phyloP scores from a whole-genome alignment of 1,140 invertebrate species.

The Drosophila lowei region DNA sequence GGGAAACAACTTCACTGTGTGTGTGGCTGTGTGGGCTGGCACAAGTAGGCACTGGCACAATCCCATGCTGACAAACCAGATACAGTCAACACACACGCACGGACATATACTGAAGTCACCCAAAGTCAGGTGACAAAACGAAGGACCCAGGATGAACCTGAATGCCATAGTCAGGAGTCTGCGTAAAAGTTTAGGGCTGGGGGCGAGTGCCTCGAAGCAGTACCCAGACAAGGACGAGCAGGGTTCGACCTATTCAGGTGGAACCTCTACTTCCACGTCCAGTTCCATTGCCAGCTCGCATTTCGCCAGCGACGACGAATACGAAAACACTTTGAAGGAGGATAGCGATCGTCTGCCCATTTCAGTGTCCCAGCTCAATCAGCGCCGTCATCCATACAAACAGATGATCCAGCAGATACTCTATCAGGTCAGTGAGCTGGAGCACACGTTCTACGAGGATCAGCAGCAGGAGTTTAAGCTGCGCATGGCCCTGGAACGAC shows the following conservation, averaged over 20 bases:
- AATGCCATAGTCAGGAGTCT: slow-evolving; percentile 56
- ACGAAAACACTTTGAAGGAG: not conserved
- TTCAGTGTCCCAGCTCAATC: slow-evolving; percentile 13
- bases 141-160: slow-evolving; percentile 61
- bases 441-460: slow-evolving; percentile 70
- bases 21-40: not conserved
- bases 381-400: slow-evolving; percentile 32
- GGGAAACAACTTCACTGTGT: slow-evolving; percentile 16
- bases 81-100: slow-evolving; percentile 17
- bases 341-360: not conserved
- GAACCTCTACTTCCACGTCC: not conserved
- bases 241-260: not conserved
- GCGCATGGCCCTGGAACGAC: slow-evolving; percentile 59
- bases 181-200: slow-evolving; percentile 47
- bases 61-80: slow-evolving; percentile 25
- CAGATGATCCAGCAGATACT: slow-evolving; percentile 55
- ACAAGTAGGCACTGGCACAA: slow-evolving; percentile 37
- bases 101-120: slow-evolving; percentile 13
- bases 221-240: not conserved
- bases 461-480: slow-evolving; percentile 69
- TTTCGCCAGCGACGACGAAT: slow-evolving; percentile 7
- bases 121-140: slow-evolving; percentile 33
- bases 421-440: slow-evolving; percentile 58
- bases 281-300: not conserved
- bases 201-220: slow-evolving; percentile 16